Percentiles rank a stretch among this genome's conserved stretches.
Evolutionary conservation across 2,797 vertebrate genomes (phyloP).

Genomic region (Hypotaenidia okinawae): DNA sequence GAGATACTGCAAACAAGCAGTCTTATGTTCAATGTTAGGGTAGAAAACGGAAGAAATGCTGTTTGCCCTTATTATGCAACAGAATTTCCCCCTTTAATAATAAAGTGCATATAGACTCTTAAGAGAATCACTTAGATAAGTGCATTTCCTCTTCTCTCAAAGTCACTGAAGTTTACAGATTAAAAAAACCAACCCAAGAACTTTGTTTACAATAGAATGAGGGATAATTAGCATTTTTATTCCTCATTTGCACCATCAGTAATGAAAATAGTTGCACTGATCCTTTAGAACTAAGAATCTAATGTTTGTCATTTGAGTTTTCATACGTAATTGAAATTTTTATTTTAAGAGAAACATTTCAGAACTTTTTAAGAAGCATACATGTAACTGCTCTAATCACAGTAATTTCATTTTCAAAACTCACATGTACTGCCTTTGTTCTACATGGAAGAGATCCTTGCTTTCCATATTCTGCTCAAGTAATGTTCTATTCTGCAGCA

Average conservation of each 20-base stretch:
- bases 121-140: not conserved
- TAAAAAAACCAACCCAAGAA: not conserved
- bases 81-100: not conserved
- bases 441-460: constrained; percentile 98
- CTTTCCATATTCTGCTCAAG: constrained; percentile 98
- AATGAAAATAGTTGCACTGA: not conserved
- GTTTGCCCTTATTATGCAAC: not conserved
- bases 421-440: constrained; percentile 97
- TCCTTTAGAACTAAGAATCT: not conserved
- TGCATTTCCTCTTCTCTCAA: not conserved
- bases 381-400: not conserved
- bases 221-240: not conserved
- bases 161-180: not conserved
- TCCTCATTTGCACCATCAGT: not conserved
- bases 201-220: not conserved
- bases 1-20: not conserved
- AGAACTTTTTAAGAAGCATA: not conserved
- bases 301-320: not conserved
- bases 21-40: not conserved
- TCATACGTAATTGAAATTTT: not conserved
- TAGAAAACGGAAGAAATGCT: not conserved
- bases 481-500: constrained; percentile 94
- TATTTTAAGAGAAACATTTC: not conserved
- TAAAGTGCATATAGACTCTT: not conserved
- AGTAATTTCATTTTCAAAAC: constrained; percentile 65